Conservation (phyloP, 2,797 vertebrate genomes). For the Champsocephalus gunnari region DNA sequence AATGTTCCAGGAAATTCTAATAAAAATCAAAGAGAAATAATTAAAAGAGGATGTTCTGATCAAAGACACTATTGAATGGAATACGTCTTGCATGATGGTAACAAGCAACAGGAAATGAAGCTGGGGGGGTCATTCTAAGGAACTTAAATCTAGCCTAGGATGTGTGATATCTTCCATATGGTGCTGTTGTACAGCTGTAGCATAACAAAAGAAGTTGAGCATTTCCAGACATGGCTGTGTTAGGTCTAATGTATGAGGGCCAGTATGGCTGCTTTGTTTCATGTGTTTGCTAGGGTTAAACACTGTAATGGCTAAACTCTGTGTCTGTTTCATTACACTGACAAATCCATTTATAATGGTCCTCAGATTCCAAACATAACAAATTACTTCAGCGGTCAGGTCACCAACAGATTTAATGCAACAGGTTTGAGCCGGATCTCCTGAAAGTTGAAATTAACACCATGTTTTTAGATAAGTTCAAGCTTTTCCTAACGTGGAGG, state of each 20-base stretch:
- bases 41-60: conserved; percentile 50
- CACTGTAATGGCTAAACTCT: conserved; percentile 14
- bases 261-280: conserved; percentile 40
- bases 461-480: conserved; percentile 3
- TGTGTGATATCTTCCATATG: conserved; percentile 71
- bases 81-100: conserved; percentile 22
- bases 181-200: conserved; percentile 51
- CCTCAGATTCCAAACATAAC: conserved; percentile 37
- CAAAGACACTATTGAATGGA: conserved; percentile 32
- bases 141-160: conserved; percentile 21
- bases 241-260: conserved; percentile 39
- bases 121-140: conserved; percentile 51
- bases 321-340: conserved; percentile 34
- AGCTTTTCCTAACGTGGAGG: conserved; percentile 6
- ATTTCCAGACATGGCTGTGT: conserved; percentile 54
- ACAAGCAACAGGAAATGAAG: conserved; percentile 50
- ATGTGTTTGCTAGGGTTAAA: conserved; percentile 21
- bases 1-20: conserved; percentile 18
- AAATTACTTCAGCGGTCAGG: conserved; percentile 44
- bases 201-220: conserved; percentile 56
- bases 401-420: conserved; percentile 1
- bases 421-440: conserved; percentile 1
- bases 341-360: conserved; percentile 51
- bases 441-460: conserved; percentile 23
- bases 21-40: conserved; percentile 38